Evolutionary conservation across 2,888 invertebrate genomes (phyloP).

Genomic region (Opisthograptis luteolata): DNA sequence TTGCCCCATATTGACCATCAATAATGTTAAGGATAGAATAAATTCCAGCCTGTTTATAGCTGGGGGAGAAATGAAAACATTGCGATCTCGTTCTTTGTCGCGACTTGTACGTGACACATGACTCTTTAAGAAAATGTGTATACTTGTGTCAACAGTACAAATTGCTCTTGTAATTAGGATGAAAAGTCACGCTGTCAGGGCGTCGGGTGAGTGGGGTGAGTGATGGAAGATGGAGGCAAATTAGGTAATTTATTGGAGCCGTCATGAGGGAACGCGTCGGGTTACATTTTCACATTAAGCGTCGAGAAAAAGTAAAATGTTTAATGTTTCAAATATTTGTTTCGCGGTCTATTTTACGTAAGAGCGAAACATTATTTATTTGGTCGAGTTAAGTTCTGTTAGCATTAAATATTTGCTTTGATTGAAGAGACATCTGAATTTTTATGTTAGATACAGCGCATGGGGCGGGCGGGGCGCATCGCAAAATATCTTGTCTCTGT

Average conservation of each 20-base stretch:
- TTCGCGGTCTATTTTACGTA: conserved; percentile 2
- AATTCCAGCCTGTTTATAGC: no score
- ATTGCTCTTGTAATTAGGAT: conserved; percentile 26
- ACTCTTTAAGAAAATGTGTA: conserved; percentile 16
- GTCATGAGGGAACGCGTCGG: conserved; percentile 20
- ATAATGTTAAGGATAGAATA: no score
- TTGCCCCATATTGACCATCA: no score
- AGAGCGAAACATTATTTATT: neutral
- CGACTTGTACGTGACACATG: neutral
- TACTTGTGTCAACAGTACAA: conserved; percentile 19
- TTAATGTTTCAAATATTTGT: conserved; percentile 18
- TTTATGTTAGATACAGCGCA: no score
- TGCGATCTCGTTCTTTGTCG: no score
- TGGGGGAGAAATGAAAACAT: no score
- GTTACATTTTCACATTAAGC: conserved; percentile 24
- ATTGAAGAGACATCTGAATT: no score
- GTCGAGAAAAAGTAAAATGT: conserved; percentile 14
- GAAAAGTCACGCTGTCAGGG: conserved; percentile 23
- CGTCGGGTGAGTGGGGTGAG: neutral
- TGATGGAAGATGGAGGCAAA: conserved; percentile 28
- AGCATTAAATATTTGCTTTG: no score
- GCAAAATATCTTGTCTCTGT: no score
- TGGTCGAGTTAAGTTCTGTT: no score
- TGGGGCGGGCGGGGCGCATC: no score
- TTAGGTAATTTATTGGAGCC: conserved; percentile 29